Base-by-base conservation (phyloP, 1,140 invertebrate species). In the Listronotus oregonensis region DNA sequence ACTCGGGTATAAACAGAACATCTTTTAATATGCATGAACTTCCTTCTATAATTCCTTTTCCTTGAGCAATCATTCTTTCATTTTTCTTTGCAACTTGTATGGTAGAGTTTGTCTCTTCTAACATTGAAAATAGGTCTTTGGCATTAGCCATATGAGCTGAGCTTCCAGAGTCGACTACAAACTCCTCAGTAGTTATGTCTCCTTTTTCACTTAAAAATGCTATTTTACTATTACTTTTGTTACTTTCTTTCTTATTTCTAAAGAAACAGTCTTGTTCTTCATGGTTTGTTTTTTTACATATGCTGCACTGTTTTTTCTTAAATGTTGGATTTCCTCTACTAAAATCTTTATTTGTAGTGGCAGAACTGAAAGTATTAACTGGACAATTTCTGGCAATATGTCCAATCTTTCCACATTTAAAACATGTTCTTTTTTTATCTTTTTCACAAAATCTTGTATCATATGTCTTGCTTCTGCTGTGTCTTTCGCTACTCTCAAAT, bases 221-320 rank as follows among this genome's bases (percentile, higher is more conserved):
- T 32, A 42, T 34, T 57, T 57, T 44, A 17, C 42, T 15, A 10
- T 57, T 57, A 42, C 42, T 15, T 40, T 57, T 57, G 50, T 52
- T 27, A 31, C 27, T 15, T 17, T 52, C 27, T 34, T 9, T 15
- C 7, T 57, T 57, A 12, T 57, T 57, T 15, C 9, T 17, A 44
- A 57, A 27, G 37, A 57, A 57, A 57, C 55, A 57, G 42, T 57
- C 55, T 57, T 57, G 14, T 46, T 57, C 55, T 14, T 10, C 40
- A 44, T 44, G 39, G 37, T 57, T 44, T 12, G 34, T 44, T 57
- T 57, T 57, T 43, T 44, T 3, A 34, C 50, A 39, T 6, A 54
- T 54, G 6, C n/a, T 27, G 32, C 50, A 54, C 3, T 39, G 7
- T 4, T 37, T 54, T 14, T 6, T 27, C 21, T 27, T 27, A 27